phyloP scores from a whole-genome alignment of 1,140 invertebrate genomes.

The Schlechtendalia chinensis region DNA sequence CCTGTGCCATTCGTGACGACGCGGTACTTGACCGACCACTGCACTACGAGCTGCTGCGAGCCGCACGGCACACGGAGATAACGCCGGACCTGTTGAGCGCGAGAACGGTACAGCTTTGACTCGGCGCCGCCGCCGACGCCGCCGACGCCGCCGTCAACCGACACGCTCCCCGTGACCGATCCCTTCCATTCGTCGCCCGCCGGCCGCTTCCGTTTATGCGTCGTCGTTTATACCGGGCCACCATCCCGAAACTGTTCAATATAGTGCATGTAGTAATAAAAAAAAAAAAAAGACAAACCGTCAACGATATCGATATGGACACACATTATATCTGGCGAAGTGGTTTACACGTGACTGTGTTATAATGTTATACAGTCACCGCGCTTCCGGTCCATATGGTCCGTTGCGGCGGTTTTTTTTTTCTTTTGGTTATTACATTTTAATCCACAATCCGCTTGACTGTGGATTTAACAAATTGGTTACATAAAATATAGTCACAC shows the following conservation, averaged over 20 bases:
- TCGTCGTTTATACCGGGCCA: no score
- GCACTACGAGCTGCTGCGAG: neutral
- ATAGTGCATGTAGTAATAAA: neutral
- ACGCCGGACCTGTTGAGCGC: conserved; percentile 45
- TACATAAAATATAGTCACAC: no score
- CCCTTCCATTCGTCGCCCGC: conserved; percentile 28
- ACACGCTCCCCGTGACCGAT: conserved; percentile 46
- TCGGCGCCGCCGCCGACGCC: neutral
- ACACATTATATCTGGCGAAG: no score
- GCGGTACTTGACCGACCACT: neutral
- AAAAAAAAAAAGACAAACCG: neutral
- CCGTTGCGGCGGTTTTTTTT: no score
- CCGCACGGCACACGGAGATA: conserved; percentile 14
- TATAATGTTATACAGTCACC: no score
- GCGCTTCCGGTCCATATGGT: no score
- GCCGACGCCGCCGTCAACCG: conserved; percentile 9
- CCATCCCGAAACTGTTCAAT: neutral
- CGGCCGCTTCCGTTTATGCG: neutral
- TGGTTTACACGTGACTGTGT: no score
- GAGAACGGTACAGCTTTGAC: conserved; percentile 36
- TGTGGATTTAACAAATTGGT: no score
- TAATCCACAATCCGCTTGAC: no score
- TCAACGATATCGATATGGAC: no score
- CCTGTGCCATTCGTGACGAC: no score
- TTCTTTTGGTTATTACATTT: no score